phyloP scores from a whole-genome alignment of 2,888 invertebrate genomes.

The Ferdinandea cuprea region DNA sequence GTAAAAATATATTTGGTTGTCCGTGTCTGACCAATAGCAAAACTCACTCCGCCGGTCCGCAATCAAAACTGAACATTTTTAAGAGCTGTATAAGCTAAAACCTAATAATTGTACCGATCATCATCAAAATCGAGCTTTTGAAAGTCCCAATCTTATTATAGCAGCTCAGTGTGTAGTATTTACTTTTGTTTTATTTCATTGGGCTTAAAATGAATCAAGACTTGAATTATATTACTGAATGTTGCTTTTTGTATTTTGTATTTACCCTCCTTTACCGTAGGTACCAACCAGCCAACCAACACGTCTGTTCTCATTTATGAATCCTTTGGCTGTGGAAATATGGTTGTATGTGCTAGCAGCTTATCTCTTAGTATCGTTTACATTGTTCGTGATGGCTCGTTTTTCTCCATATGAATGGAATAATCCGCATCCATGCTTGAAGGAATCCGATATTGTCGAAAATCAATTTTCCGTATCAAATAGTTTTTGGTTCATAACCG shows the following conservation, averaged over 20 bases:
- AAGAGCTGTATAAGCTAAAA: no score
- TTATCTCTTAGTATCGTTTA: slow-evolving; percentile 96
- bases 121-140: no score
- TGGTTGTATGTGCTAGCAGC: slow-evolving; percentile 98
- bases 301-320: slow-evolving; percentile 96
- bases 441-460: slow-evolving; percentile 92
- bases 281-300: slow-evolving; percentile 95
- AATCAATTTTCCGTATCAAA: slow-evolving; percentile 98
- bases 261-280: slow-evolving; percentile 83
- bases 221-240: neutral
- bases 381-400: slow-evolving; percentile 97
- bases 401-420: slow-evolving; percentile 99
- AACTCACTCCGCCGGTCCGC: no score
- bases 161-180: no score
- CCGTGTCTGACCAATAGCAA: no score
- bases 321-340: slow-evolving; percentile 97
- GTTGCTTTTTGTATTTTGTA: slow-evolving; percentile 8
- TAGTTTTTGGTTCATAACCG: slow-evolving; percentile 95
- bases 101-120: no score
- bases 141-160: no score
- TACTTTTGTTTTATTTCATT: no score
- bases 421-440: slow-evolving; percentile 90
- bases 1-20: no score
- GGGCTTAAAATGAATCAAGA: neutral
- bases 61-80: no score